Percentiles rank a stretch among this genome's conserved stretches.
Evolutionary conservation across 2,888 invertebrate species (phyloP).

Genomic region (Machimus rusticus): DNA sequence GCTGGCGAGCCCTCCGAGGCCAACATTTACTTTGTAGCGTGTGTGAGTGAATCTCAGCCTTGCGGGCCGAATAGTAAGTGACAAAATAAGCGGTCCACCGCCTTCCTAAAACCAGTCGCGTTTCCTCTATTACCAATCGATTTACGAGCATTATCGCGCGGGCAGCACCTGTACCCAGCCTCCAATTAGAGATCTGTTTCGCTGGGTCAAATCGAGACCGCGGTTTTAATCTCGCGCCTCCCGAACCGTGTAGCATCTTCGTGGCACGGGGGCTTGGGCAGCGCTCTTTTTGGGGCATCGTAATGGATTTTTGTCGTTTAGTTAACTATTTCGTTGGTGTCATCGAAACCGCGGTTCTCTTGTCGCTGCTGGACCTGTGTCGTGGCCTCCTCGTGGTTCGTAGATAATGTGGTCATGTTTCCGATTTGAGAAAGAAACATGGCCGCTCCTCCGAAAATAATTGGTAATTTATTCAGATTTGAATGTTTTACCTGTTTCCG

Average conservation of each 20-base stretch:
- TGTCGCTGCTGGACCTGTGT: not conserved
- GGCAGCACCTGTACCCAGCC: conserved; percentile 1
- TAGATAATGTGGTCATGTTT: conserved; percentile 41
- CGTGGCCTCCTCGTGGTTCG: conserved; percentile 5
- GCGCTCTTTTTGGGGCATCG: conserved; percentile 14
- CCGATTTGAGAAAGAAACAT: conserved; percentile 47
- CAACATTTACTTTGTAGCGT: not conserved
- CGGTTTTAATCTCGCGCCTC: conserved; percentile 1
- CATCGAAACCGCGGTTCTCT: not conserved
- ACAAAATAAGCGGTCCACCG: not conserved
- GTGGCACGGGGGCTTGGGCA: not conserved
- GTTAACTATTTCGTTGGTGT: conserved; percentile 37
- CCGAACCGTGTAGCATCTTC: not conserved
- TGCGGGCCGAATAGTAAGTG: not conserved
- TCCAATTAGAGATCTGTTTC: conserved; percentile 27
- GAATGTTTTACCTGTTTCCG: conserved; percentile 10
- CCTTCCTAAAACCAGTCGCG: not conserved
- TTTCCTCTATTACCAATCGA: conserved; percentile 28
- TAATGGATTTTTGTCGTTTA: conserved; percentile 37
- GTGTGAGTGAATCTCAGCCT: not conserved
- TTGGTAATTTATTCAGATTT: conserved; percentile 58
- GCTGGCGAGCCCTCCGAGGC: not conserved
- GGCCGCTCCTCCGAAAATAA: conserved; percentile 50
- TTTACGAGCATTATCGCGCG: not conserved
- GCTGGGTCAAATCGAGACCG: not conserved